Evolutionary conservation across 2,797 vertebrate species (phyloP), one percentile per base, ranked within the genome.

Genomic region (Sebastes taczanowskii): DNA sequence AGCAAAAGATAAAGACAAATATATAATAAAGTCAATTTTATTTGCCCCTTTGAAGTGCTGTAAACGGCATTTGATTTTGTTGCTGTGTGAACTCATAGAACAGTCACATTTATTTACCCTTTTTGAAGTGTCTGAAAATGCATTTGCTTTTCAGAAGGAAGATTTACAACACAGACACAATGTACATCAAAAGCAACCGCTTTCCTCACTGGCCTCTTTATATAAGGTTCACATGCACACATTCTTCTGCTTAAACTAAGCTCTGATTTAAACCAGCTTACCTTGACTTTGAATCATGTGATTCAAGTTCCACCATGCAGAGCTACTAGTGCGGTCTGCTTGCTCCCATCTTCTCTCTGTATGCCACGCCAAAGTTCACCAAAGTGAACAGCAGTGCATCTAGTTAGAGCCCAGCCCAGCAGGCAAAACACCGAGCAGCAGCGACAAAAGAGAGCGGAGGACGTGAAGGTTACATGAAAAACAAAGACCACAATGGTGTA

Each of bases 1-100:
- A 29, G 25, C 25, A n/a, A 60, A 55, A 85, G 80, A 85, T 83
- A 85, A 84, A 84, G 65, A n/a, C 30, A 67, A 66, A 84, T 78
- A 52, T 67, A 83, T 23, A 77, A 71, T 60, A 58, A 49, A 78
- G 14, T 78, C 7, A 67, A 18, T 71, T 74, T 22, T 55, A 60
- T 80, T 70, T 77, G 23, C 4, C 46, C 23, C 32, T 71, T 78
- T 84, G 29, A 78, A 68, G 25, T 60, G 11, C 53, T 58, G 70
- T 23, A 59, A 73, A 67, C 27, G 2, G 35, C 61, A 30, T 55
- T 76, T 74, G 55, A 78, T 77, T 72, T 72, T 22, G 66, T 29
- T 61, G 56, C 18, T 42, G 25, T 74, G 72, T 71, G 75, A 75
- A 58, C 46, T 67, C 23, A 2, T 66, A 20, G 16, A 60, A 75